phyloP scores from a whole-genome alignment of 1,140 invertebrate genomes.

The Tribolium madens region DNA sequence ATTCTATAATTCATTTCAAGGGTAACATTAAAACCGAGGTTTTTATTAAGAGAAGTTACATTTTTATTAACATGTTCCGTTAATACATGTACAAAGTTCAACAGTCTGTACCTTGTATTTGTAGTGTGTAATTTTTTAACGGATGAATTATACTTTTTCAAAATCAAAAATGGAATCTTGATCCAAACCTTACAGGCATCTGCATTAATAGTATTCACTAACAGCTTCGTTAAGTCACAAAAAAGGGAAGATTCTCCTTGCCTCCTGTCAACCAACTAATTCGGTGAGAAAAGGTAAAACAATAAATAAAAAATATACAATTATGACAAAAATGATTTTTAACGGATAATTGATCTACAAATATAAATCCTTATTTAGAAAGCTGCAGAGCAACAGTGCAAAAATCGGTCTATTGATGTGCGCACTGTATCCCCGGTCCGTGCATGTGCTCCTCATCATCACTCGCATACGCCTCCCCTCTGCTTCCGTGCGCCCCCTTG shows the following conservation, averaged over 20 bases:
- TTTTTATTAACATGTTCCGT: constrained; percentile 18
- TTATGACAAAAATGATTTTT: constrained; percentile 1
- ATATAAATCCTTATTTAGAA: constrained; percentile 63
- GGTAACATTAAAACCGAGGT: too few relatives aligned
- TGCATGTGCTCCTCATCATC: constrained; percentile 75
- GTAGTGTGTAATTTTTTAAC: background rate
- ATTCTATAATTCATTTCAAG: too few relatives aligned
- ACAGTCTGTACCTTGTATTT: constrained; percentile 9
- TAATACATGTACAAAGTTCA: constrained; percentile 33
- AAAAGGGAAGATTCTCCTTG: too few relatives aligned
- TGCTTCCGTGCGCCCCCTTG: constrained; percentile 63
- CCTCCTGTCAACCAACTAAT: too few relatives aligned
- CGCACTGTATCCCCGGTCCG: constrained; percentile 76
- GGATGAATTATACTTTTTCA: too few relatives aligned
- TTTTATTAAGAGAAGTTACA: constrained; percentile 17
- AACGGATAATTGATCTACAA: constrained; percentile 32
- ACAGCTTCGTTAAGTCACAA: too few relatives aligned
- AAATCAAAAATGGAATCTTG: background rate
- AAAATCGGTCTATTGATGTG: constrained; percentile 70
- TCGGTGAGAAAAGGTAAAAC: constrained; percentile 1
- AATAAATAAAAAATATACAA: constrained; percentile 35
- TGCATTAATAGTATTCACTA: background rate
- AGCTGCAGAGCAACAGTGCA: constrained; percentile 60
- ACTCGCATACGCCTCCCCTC: constrained; percentile 75
- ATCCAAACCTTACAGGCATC: too few relatives aligned